Percentiles rank a stretch among this genome's conserved stretches.
These are phyloP conservation scores for Drosophila antonietae DNA, from an alignment of 2,888 invertebrate species.

Conservation along the genomic window DNA sequence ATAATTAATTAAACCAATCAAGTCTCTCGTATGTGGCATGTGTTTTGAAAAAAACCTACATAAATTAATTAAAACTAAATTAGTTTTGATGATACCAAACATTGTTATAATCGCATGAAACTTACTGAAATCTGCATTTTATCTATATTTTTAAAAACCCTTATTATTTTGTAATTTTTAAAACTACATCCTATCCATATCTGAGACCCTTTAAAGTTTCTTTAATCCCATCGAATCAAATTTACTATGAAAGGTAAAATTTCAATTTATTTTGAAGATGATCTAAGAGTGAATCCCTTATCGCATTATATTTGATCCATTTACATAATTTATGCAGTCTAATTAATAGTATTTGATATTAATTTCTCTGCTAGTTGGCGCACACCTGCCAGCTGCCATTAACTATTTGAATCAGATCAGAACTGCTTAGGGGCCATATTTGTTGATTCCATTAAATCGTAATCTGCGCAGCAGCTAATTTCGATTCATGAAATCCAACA, in stretches of 20 bases:
- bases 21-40: too few relatives aligned
- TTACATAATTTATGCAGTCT: conserved; percentile 11
- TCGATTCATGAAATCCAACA: conserved; percentile 53
- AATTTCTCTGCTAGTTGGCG: not conserved
- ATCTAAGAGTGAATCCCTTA: not conserved
- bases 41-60: too few relatives aligned
- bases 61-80: not conserved
- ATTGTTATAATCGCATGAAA: not conserved
- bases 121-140: not conserved
- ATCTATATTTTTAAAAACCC: not conserved
- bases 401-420: conserved; percentile 31
- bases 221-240: not conserved
- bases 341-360: conserved; percentile 19
- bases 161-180: not conserved
- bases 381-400: conserved; percentile 19
- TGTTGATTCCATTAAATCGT: conserved; percentile 58
- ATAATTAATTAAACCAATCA: too few relatives aligned
- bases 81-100: not conserved
- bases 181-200: not conserved
- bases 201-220: too few relatives aligned
- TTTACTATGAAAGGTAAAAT: not conserved
- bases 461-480: conserved; percentile 46
- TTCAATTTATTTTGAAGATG: not conserved
- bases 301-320: not conserved
- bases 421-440: conserved; percentile 11